These are phyloP conservation scores for Stenurella melanura DNA, from an alignment of 2,888 invertebrate genomes.

Conservation along the genomic window DNA sequence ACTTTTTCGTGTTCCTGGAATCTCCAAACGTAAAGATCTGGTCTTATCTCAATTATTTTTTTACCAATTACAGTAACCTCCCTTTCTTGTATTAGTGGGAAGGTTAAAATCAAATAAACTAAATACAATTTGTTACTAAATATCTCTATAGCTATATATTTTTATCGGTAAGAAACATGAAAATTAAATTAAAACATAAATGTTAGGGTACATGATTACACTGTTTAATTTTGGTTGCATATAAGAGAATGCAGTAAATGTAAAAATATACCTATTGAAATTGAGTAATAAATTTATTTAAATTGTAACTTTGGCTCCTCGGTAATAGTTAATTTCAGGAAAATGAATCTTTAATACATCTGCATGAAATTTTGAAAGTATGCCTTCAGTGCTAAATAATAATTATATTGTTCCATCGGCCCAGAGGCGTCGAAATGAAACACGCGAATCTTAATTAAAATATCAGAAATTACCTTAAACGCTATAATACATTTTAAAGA, in stretches of 20 bases:
- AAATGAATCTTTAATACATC: slow-evolving; percentile 15
- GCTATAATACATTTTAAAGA: slow-evolving; percentile 3
- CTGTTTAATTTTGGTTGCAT: not conserved
- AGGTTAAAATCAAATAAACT: too few species aligned
- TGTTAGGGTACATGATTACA: not conserved
- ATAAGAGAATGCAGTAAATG: not conserved
- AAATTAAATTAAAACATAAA: not conserved
- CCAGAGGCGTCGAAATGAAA: slow-evolving; percentile 1
- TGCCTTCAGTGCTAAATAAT: slow-evolving; percentile 9
- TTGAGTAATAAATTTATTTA: slow-evolving; percentile 25
- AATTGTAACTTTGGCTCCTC: not conserved
- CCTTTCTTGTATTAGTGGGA: too few species aligned
- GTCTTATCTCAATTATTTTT: too few species aligned
- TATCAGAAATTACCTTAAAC: not conserved
- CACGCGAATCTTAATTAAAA: slow-evolving; percentile 29
- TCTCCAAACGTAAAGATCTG: too few species aligned
- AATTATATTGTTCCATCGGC: slow-evolving; percentile 1
- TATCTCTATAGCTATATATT: too few species aligned
- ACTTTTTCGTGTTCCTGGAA: too few species aligned
- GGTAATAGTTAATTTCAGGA: slow-evolving; percentile 5
- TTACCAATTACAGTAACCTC: too few species aligned
- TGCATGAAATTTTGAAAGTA: slow-evolving; percentile 16
- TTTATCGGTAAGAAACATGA: not conserved
- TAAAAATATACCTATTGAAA: slow-evolving; percentile 7
- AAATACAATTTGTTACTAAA: too few species aligned